phyloP scores from a whole-genome alignment of 2,888 invertebrate species.

The Steromphala cineraria region DNA sequence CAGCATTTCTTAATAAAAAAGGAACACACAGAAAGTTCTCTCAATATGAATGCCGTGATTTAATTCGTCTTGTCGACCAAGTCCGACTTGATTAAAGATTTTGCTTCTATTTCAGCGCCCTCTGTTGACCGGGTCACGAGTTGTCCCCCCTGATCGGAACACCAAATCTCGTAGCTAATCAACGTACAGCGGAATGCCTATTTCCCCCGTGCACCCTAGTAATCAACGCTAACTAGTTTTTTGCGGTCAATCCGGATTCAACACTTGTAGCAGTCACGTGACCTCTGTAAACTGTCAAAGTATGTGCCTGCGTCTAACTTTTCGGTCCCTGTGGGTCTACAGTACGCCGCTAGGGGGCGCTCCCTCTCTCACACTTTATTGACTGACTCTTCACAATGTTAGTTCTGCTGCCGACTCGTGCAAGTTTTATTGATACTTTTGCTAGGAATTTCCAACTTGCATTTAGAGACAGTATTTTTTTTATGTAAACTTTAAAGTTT shows the following conservation, averaged over 20 bases:
- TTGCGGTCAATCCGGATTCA: slow-evolving; percentile 4
- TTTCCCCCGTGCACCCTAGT: neutral
- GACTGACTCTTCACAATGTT: no score
- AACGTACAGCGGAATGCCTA: neutral
- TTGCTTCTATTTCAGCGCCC: neutral
- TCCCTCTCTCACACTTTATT: no score
- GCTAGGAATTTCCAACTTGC: no score
- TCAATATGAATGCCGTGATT: neutral
- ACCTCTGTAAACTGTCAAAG: no score
- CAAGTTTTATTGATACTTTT: no score
- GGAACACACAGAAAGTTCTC: neutral
- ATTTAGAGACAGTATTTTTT: no score
- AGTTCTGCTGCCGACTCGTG: no score
- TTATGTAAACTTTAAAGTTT: no score
- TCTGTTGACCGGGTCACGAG: neutral
- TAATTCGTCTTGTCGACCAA: neutral
- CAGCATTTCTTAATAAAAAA: neutral
- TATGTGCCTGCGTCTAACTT: no score
- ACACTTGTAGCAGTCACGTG: neutral
- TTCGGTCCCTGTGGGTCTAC: no score
- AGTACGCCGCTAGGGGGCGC: no score
- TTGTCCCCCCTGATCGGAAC: neutral
- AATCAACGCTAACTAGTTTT: slow-evolving; percentile 18
- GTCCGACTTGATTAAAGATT: neutral
- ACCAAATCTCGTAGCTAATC: slow-evolving; percentile 3